Evolutionary conservation across 2,113 vertebrate genomes (phyloP).

Genomic region (Ptilonorhynchus violaceus): DNA sequence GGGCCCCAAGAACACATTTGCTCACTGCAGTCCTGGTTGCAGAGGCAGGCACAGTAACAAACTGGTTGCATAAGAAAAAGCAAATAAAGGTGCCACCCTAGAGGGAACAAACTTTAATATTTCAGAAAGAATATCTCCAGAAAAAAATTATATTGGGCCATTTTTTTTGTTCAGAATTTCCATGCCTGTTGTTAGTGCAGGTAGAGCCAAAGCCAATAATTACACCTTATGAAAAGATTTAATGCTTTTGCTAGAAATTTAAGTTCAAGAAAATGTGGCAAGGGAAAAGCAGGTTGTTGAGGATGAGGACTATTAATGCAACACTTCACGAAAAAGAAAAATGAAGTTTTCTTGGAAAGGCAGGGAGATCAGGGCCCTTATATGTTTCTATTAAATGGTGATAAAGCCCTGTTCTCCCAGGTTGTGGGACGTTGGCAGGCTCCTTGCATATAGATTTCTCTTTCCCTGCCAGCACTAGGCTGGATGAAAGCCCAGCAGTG

Average conservation of each 20-base stretch:
- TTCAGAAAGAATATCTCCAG: constrained; percentile 15
- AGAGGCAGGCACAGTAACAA: not conserved
- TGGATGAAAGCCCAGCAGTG: constrained; percentile 35
- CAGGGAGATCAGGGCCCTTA: not conserved
- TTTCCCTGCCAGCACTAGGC: not conserved
- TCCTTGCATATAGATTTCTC: constrained; percentile 25
- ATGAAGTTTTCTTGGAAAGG: constrained; percentile 23
- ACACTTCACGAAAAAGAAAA: not conserved
- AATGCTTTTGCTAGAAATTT: not conserved
- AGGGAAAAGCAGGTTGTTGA: not conserved
- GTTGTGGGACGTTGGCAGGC: not conserved
- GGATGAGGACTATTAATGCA: not conserved
- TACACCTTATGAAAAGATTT: not conserved
- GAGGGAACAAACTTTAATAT: constrained; percentile 29
- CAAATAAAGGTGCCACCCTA: constrained; percentile 17
- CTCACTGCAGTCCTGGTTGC: not conserved
- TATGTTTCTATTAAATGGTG: not conserved
- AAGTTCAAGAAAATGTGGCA: not conserved
- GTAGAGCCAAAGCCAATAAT: not conserved
- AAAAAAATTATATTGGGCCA: not conserved
- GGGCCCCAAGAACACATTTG: constrained; percentile 11
- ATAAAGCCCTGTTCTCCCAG: not conserved
- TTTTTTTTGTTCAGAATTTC: not conserved
- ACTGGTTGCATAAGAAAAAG: not conserved
- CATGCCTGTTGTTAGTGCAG: not conserved